These are phyloP conservation scores for Lasiurus borealis DNA, from an alignment of 2,113 vertebrate species.

Conservation along the genomic window DNA sequence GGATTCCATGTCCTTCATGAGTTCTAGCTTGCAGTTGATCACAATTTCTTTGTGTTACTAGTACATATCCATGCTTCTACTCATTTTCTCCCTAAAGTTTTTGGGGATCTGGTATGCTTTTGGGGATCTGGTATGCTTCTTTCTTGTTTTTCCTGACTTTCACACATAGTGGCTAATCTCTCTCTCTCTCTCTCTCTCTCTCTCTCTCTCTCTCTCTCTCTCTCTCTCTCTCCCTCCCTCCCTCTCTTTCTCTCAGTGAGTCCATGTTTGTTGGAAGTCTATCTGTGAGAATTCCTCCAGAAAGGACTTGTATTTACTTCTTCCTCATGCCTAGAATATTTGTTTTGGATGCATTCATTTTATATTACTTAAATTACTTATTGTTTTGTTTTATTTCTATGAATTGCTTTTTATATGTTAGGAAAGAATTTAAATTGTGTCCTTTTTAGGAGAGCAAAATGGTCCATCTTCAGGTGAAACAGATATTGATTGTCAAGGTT, in stretches of 20 bases:
- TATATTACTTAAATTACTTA: not conserved
- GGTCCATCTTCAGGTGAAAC: not conserved
- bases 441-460: not conserved
- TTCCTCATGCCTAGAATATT: not conserved
- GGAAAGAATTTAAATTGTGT: not conserved
- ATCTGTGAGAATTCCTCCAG: not conserved
- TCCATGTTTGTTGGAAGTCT: not conserved
- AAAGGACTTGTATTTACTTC: not conserved
- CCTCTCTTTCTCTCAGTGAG: not conserved
- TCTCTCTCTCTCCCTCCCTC: too few relatives aligned
- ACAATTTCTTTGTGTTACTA: not conserved
- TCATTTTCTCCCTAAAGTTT: not conserved
- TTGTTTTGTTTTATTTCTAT: not conserved
- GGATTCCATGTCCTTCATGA: not conserved
- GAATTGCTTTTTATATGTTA: not conserved
- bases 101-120: too few relatives aligned
- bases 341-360: slow-evolving; percentile 2
- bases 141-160: not conserved
- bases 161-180: not conserved
- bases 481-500: not conserved
- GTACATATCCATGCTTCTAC: not conserved
- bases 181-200: too few relatives aligned
- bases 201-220: too few relatives aligned
- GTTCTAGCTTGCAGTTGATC: not conserved
- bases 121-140: not conserved